Evolutionary conservation across 2,113 vertebrate genomes (phyloP).

Genomic region (Scortum barcoo): DNA sequence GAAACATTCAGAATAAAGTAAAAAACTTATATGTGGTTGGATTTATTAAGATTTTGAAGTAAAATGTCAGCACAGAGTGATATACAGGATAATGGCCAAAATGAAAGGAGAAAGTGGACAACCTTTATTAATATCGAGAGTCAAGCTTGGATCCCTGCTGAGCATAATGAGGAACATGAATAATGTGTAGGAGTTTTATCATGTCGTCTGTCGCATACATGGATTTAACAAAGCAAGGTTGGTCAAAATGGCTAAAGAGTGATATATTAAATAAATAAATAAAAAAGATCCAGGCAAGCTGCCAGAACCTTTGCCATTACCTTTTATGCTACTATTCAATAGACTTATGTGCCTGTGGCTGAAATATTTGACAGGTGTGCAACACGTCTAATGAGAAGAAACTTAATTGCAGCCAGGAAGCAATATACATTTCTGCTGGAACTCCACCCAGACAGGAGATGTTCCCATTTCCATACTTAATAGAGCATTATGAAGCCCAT

Average conservation of each 20-base stretch:
- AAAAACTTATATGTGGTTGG: background rate
- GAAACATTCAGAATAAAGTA: background rate
- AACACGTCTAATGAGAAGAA: background rate
- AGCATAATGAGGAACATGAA: background rate
- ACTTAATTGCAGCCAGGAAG: background rate
- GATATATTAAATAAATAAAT: too few relatives aligned
- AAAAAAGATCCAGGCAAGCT: conserved; percentile 5
- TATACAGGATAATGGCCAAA: background rate
- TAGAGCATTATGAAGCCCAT: background rate
- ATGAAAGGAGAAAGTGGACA: background rate
- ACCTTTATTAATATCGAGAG: background rate
- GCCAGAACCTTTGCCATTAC: background rate
- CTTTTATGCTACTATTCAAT: background rate
- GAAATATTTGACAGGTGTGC: conserved; percentile 6
- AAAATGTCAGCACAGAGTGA: background rate
- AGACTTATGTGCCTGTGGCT: background rate
- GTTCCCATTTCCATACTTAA: conserved; percentile 2
- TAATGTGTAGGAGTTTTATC: background rate
- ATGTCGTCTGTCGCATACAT: background rate
- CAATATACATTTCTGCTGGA: background rate
- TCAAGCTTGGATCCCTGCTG: background rate
- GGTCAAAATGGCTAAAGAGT: background rate
- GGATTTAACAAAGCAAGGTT: background rate
- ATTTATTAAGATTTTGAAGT: background rate
- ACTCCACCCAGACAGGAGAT: background rate